A percentile compares a stretch with the other conserved stretches of the same genome.
These are phyloP conservation scores for Drosophila macrospina DNA, from an alignment of 2,888 invertebrate genomes.

Conservation along the genomic window DNA sequence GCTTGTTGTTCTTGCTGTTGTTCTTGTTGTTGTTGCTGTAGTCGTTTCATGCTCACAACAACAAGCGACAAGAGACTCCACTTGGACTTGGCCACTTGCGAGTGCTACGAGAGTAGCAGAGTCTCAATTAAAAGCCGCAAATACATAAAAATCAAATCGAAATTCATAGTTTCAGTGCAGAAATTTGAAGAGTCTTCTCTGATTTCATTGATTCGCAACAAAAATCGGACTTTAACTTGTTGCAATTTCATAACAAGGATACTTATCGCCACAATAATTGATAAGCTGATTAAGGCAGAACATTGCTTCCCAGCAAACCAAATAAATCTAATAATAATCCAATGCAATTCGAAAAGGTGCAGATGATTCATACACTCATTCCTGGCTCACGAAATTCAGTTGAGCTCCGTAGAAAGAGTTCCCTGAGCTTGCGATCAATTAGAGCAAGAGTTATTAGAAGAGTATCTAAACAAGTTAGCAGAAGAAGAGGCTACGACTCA, in stretches of 20 bases:
- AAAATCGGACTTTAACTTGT: conserved; percentile 4
- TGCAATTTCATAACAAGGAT: conserved; percentile 8
- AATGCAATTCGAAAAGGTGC: not conserved
- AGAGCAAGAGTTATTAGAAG: too few relatives aligned
- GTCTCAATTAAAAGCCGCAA: conserved; percentile 21
- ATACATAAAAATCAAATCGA: conserved; percentile 15
- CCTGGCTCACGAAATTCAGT: too few relatives aligned
- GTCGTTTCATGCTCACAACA: not conserved
- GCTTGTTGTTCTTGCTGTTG: conserved; percentile 10
- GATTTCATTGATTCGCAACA: conserved; percentile 5
- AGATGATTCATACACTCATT: too few relatives aligned
- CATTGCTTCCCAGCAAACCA: not conserved
- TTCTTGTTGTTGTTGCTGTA: conserved; percentile 15
- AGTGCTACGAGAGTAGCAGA: not conserved
- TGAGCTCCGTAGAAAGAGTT: too few relatives aligned
- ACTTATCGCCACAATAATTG: not conserved
- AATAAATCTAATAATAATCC: not conserved
- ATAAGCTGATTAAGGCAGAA: not conserved
- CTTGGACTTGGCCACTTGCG: not conserved
- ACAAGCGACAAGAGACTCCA: not conserved
- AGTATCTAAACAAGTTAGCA: too few relatives aligned
- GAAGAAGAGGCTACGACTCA: too few relatives aligned
- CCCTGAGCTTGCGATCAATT: too few relatives aligned
- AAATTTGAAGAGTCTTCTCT: not conserved
- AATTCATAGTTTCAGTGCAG: not conserved